Base-by-base conservation (phyloP, 1,140 invertebrate species). In the Aphaenogaster rudis region DNA sequence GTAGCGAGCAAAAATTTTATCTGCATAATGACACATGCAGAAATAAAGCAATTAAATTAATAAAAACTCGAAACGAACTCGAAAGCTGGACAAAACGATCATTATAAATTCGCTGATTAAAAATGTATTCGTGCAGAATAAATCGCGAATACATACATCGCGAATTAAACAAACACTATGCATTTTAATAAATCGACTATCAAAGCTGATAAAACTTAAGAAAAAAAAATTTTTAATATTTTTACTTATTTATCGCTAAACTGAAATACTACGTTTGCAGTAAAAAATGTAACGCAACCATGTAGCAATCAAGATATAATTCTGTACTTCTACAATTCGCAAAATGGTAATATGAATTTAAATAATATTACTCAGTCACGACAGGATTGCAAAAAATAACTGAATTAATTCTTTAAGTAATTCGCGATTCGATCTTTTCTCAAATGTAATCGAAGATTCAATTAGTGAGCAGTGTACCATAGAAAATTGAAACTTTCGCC, bases 381-480 rank as follows among this genome's bases (percentile, higher is more conserved):
- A 77, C 4, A 3, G 21, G 6, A 28, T 6, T 61, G 21, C 7
- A 8, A 39, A 45, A 77, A 61, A 15, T 61, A 33, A 36, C 50
- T 36, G 9, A 74, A 54, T 39, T 61, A 61, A 77, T 45, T 33
- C 21, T 33, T 77, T 21, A 61, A 61, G 15, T 45, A 42, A 28
- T 59, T 42, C 52, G 3, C 0, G n/a, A 48, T 57, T 57, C 6
- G 13, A 74, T 57, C 28, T 54, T 36, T 9, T 21, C 13, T 80
- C 17, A 28, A 78, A 78, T 2, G 3, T 69, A 28, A 69, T 69
- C 33, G 28, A 69, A 69, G 48, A 80, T 80, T 69, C 78, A 82
- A 82, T 82, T 57, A 81, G 36, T 17, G 11, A 9, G 5, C 1
- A 52, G 28, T 66, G 11, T 57, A 33, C 50, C 39, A n/a, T 74